These are phyloP conservation scores for Luperina testacea DNA, from an alignment of 2,888 invertebrate genomes.

Conservation along the genomic window DNA sequence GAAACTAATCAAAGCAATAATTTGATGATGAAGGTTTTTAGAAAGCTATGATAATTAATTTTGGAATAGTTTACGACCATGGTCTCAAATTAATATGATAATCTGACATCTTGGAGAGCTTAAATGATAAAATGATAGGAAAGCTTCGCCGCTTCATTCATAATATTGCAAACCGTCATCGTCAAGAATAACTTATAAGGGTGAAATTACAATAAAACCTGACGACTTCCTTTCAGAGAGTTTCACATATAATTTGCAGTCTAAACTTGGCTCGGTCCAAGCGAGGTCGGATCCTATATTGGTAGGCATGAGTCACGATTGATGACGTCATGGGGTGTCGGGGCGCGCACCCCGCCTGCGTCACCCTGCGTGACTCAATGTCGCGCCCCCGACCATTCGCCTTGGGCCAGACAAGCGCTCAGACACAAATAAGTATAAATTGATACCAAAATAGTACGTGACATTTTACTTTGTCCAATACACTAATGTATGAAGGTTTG, in stretches of 20 bases:
- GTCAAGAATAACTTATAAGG: constrained; percentile 59
- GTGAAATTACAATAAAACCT: constrained; percentile 67
- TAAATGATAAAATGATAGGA: constrained; percentile 16
- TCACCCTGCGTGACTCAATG: constrained; percentile 81
- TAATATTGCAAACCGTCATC: constrained; percentile 22
- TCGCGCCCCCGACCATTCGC: constrained; percentile 70
- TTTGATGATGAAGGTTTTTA: constrained; percentile 40
- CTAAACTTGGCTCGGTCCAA: constrained; percentile 56
- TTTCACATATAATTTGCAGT: constrained; percentile 62
- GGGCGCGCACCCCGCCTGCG: constrained; percentile 78
- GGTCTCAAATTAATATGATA: constrained; percentile 39
- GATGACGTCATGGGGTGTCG: constrained; percentile 82
- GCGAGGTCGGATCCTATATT: constrained; percentile 74
- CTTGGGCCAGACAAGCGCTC: constrained; percentile 70
- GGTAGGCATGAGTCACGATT: constrained; percentile 78
- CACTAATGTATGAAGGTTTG: constrained; percentile 6
- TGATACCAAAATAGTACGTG: constrained; percentile 66
- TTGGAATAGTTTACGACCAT: constrained; percentile 27
- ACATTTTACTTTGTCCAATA: constrained; percentile 34
- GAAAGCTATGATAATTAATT: constrained; percentile 43
- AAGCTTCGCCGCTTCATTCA: constrained; percentile 38
- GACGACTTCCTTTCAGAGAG: constrained; percentile 62
- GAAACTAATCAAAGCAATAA: constrained; percentile 25
- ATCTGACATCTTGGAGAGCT: constrained; percentile 25
- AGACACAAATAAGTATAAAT: constrained; percentile 76